These are phyloP conservation scores for Misgurnus mizolepis DNA, from an alignment of 2,113 vertebrate species.

Conservation along the genomic window DNA sequence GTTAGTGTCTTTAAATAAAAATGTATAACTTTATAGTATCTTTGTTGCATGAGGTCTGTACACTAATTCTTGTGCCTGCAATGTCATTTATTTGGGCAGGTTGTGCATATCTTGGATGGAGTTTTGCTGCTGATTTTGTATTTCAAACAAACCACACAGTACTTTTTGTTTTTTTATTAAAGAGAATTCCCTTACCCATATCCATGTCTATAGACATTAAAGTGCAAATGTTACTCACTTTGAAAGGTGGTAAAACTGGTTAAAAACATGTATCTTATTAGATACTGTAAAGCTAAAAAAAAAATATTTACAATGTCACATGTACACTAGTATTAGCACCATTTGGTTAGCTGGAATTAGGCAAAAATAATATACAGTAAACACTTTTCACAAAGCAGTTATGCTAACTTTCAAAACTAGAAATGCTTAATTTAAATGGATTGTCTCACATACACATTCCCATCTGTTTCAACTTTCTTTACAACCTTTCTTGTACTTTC, in stretches of 20 bases:
- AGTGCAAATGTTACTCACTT: constrained; percentile 71
- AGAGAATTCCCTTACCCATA: constrained; percentile 48
- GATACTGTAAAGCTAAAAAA: neutral
- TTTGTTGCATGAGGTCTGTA: neutral
- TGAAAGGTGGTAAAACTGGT: constrained; percentile 38
- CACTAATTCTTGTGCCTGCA: no score
- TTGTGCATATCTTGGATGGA: neutral
- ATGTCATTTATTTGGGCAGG: neutral
- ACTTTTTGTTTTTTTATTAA: constrained; percentile 58
- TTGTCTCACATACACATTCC: neutral
- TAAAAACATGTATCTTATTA: neutral
- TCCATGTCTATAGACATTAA: constrained; percentile 65
- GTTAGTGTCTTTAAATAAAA: no score
- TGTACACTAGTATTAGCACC: constrained; percentile 42
- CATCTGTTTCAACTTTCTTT: neutral
- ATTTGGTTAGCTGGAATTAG: neutral
- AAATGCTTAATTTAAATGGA: neutral
- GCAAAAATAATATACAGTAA: constrained; percentile 34
- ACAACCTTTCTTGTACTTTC: constrained; percentile 5
- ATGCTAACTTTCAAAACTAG: neutral
- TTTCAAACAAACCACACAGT: neutral
- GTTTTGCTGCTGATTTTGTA: no score
- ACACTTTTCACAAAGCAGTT: constrained; percentile 56
- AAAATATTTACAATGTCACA: constrained; percentile 20
- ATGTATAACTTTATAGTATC: neutral